Conservation (phyloP, 2,113 vertebrate genomes). For the Scomber colias region DNA sequence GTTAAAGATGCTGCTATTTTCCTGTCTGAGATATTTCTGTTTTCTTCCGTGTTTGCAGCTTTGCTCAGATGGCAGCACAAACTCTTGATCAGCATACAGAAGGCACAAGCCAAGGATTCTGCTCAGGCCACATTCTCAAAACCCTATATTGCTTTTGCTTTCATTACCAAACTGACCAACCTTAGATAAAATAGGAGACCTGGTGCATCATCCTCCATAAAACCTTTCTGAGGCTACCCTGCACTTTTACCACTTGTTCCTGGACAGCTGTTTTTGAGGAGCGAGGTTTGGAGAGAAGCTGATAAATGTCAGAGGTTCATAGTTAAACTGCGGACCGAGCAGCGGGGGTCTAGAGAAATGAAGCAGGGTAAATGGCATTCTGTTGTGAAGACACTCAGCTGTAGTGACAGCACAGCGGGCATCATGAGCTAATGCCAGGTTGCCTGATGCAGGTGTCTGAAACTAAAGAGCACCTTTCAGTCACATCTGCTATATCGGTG, state of each 20-base stretch:
- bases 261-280: conserved; percentile 21
- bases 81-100: background rate
- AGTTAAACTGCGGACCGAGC: conserved; percentile 58
- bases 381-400: conserved; percentile 62
- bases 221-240: conserved; percentile 30
- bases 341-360: conserved; percentile 59
- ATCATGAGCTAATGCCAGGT: conserved; percentile 74
- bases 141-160: too few species aligned
- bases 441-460: conserved; percentile 57
- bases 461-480: conserved; percentile 67
- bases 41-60: too few species aligned
- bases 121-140: background rate
- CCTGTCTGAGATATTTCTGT: too few species aligned
- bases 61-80: too few species aligned
- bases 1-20: too few species aligned
- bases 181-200: conserved; percentile 9
- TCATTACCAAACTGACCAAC: too few species aligned
- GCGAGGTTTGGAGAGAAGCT: conserved; percentile 42
- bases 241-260: conserved; percentile 47
- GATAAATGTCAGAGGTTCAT: conserved; percentile 76
- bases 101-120: background rate
- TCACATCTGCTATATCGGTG: conserved; percentile 30
- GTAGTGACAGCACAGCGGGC: conserved; percentile 65
- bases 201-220: conserved; percentile 12
- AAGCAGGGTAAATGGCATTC: conserved; percentile 68